Percentiles rank a stretch among this genome's conserved stretches.
These are phyloP conservation scores for Graptemys geographica DNA, from an alignment of 2,797 vertebrate species.

Conservation along the genomic window DNA sequence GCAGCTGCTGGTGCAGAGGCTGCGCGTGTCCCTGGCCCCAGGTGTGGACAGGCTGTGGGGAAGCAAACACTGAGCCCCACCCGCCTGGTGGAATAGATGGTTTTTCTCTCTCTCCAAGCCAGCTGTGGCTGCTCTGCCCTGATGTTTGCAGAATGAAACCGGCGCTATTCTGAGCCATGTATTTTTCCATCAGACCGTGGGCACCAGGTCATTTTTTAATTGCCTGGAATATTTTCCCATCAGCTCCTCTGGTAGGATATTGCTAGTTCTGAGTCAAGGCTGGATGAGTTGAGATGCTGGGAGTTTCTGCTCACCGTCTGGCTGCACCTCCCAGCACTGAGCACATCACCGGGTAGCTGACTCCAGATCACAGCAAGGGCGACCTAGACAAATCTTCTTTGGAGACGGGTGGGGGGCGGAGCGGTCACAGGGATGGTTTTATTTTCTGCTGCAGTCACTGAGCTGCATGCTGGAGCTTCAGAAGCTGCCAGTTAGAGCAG, in stretches of 20 bases:
- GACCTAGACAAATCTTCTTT: not conserved
- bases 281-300: not conserved
- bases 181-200: not conserved
- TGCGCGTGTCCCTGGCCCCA: not conserved
- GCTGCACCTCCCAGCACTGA: not conserved
- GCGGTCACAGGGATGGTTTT: conserved; percentile 28
- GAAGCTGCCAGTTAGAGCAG: not conserved
- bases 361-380: not conserved
- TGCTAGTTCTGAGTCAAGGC: not conserved
- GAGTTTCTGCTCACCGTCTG: not conserved
- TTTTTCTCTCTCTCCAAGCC: not conserved
- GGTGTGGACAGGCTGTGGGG: not conserved
- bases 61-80: not conserved
- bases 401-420: no score
- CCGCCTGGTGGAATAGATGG: not conserved
- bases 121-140: not conserved
- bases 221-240: not conserved
- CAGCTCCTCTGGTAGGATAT: not conserved
- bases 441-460: not conserved
- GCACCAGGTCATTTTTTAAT: not conserved
- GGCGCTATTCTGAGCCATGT: not conserved
- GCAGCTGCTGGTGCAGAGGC: not conserved
- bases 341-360: not conserved
- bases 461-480: not conserved
- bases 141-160: not conserved